Conservation (phyloP, 1,140 invertebrate genomes). For the Chionoecetes opilio region DNA sequence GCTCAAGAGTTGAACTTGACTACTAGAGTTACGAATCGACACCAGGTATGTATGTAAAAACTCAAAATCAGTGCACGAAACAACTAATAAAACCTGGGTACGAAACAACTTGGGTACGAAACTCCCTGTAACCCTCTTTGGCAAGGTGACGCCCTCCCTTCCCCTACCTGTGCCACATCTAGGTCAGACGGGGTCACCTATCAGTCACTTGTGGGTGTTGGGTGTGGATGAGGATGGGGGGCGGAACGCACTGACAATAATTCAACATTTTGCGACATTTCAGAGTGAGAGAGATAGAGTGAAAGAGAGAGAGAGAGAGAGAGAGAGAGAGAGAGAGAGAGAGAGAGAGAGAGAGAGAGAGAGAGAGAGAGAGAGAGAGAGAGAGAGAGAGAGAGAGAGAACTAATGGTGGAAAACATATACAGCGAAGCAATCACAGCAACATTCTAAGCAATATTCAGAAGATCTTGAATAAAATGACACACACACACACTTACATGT, state of each 20-base stretch:
- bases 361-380: constrained; percentile 38
- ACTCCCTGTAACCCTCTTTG: too few relatives aligned
- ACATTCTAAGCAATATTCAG: neutral
- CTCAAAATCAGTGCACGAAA: too few relatives aligned
- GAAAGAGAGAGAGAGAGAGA: constrained; percentile 55
- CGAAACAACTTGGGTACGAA: too few relatives aligned
- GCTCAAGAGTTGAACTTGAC: too few relatives aligned
- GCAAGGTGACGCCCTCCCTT: neutral
- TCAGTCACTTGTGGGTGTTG: neutral
- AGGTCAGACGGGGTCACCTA: neutral
- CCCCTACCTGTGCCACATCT: neutral
- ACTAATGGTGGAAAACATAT: neutral
- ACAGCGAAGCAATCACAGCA: too few relatives aligned
- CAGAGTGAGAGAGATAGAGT: constrained; percentile 43
- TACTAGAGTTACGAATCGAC: too few relatives aligned
- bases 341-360: constrained; percentile 53
- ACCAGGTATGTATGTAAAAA: too few relatives aligned
- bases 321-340: constrained; percentile 51
- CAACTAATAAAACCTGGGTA: too few relatives aligned
- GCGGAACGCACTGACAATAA: neutral
- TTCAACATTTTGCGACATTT: neutral
- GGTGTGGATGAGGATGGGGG: neutral
- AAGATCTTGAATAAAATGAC: neutral
- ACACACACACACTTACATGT: neutral
- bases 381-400: constrained; percentile 60